phyloP scores from a whole-genome alignment of 2,888 invertebrate species.

The Heteromyza rotundicornis region DNA sequence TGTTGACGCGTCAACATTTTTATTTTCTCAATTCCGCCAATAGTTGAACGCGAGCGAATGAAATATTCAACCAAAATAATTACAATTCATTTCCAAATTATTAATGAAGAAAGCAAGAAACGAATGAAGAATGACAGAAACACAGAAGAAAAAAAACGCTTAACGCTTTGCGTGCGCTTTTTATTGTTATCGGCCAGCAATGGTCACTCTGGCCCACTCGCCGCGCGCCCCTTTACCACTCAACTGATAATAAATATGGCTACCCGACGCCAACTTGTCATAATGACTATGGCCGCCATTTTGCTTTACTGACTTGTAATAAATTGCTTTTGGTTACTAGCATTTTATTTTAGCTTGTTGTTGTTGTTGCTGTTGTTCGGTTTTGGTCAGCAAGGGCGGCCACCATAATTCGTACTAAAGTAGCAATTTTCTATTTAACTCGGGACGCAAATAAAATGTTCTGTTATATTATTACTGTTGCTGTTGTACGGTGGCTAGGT shows the following conservation, averaged over 20 bases:
- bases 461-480: neutral
- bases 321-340: neutral
- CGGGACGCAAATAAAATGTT: neutral
- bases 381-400: too few species aligned
- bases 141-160: neutral
- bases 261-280: neutral
- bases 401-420: neutral
- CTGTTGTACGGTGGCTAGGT: neutral
- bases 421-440: neutral
- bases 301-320: neutral
- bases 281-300: constrained; percentile 1
- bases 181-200: neutral
- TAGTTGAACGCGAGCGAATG: neutral
- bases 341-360: neutral
- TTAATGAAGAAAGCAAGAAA: neutral
- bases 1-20: neutral
- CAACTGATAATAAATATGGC: neutral
- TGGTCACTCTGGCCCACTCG: neutral
- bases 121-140: too few species aligned
- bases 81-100: constrained; percentile 1
- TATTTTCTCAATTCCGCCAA: neutral
- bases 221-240: neutral
- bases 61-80: too few species aligned
- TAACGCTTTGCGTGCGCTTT: constrained; percentile 1
- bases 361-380: neutral